These are phyloP conservation scores for Tetragnatha versicolor DNA, from an alignment of 1,140 invertebrate genomes.

Conservation along the genomic window DNA sequence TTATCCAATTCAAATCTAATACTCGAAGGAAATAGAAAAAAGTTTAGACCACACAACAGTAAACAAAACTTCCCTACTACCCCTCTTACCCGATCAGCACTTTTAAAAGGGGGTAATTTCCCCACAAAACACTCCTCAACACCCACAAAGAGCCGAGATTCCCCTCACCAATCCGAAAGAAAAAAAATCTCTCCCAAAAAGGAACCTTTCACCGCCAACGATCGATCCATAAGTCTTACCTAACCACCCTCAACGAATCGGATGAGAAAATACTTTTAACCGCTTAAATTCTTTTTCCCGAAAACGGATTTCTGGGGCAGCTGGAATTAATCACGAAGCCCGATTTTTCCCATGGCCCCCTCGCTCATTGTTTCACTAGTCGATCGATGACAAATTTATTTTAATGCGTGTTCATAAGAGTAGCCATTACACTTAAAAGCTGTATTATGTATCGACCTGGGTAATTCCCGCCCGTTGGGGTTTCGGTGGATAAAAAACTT, in stretches of 20 bases:
- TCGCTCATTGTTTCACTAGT: not conserved
- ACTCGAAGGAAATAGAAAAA: no score
- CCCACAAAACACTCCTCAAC: no score
- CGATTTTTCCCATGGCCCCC: slow-evolving; percentile 35
- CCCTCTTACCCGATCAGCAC: no score
- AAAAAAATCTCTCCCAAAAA: slow-evolving; percentile 27
- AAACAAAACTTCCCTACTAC: no score
- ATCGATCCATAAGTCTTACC: not conserved
- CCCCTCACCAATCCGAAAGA: no score
- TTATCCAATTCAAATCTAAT: no score
- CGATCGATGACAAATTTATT: slow-evolving; percentile 43
- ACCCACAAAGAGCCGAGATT: not conserved
- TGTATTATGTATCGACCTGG: slow-evolving; percentile 29
- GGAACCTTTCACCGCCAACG: slow-evolving; percentile 3
- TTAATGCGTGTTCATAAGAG: slow-evolving; percentile 42
- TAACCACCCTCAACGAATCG: slow-evolving; percentile 15
- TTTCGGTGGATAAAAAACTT: slow-evolving; percentile 2
- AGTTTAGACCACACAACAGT: no score
- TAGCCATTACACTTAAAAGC: slow-evolving; percentile 44
- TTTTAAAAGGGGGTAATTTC: no score
- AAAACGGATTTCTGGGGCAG: slow-evolving; percentile 17
- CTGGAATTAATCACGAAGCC: slow-evolving; percentile 50
- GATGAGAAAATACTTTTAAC: slow-evolving; percentile 29
- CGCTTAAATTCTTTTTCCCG: slow-evolving; percentile 35
- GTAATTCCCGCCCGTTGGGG: slow-evolving; percentile 18